Base-by-base conservation (phyloP, 2,888 invertebrate species). In the Girardia tigrina region DNA sequence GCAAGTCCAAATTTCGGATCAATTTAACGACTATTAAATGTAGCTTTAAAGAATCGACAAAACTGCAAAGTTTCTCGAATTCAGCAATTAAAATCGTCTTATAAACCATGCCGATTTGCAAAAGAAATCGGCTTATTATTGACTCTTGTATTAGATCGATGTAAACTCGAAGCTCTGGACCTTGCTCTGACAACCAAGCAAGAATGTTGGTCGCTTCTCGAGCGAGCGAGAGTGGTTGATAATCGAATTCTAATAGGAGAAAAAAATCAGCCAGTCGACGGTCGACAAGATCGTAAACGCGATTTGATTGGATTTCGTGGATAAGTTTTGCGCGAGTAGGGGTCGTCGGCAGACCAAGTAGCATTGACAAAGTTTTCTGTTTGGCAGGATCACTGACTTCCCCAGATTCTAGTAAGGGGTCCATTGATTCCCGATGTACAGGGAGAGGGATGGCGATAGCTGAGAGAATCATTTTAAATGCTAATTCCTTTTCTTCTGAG, bases 311-410 rank as follows among this genome's bases (percentile, higher is more conserved):
- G 80, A 90, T 87, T 87, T 94, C 95, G 83, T 91, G 91, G 26
- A 95, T 87, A 73, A 97, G 87, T 70, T 89, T 90, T 8, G 89
- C 88, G 71, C 95, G 87, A 0, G 93, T 93, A 0, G 95, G 95
- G 0, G 94, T 36, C n/a, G 26, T 8, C 72, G 20, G 23, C 4
- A 95, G 86, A 8, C 92, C 92, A 6, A 97, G 86, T 23, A 97
- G 86, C 0, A 91, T 90, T 0, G 95, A 93, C 42, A 97, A 86
- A 42, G 92, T 88, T 82, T 94, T 92, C 0, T 94, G 92, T 85
- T 97, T 98, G 83, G 95, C 94, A 78, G 93, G 86, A 0, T 94
- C 93, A 79, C 92, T 92, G 84, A 94, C 94, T 84, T 98, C 97
- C 0, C 97, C 95, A 78, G 82, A 79, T 85, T 98, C 97, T 79